phyloP scores from a whole-genome alignment of 2,113 vertebrate species.

The Pteruthius melanotis region DNA sequence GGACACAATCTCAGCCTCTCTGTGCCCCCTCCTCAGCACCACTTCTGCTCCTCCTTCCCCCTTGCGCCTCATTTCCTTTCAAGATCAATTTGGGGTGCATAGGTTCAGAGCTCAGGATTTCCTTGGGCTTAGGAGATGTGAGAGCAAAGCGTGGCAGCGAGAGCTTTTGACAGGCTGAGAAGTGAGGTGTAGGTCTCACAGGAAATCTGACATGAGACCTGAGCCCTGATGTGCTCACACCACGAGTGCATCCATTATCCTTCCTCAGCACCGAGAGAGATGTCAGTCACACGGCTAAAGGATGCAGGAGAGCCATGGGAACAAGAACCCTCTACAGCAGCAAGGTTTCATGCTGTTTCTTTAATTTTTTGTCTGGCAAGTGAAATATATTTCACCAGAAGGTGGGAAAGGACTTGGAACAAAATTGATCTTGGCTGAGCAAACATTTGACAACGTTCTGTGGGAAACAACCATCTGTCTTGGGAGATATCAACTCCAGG shows the following conservation, averaged over 20 bases:
- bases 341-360: slow-evolving; percentile 37
- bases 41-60: neutral
- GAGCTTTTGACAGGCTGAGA: neutral
- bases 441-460: slow-evolving; percentile 71
- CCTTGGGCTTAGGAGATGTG: neutral
- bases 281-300: neutral
- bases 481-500: slow-evolving; percentile 57
- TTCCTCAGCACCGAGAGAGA: neutral
- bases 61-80: neutral
- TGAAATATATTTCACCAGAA: slow-evolving; percentile 63
- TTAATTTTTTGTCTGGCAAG: slow-evolving; percentile 69
- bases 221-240: neutral
- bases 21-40: neutral
- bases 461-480: slow-evolving; percentile 69
- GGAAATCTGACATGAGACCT: neutral
- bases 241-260: neutral
- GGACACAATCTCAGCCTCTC: neutral
- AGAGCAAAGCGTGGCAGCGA: neutral
- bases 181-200: neutral
- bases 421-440: slow-evolving; percentile 69
- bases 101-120: neutral
- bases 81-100: neutral
- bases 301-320: neutral
- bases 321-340: neutral
- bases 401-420: slow-evolving; percentile 70